Evolutionary conservation across 2,888 invertebrate genomes (phyloP), one percentile per base, ranked within the genome.

Genomic region (Halictus ligatus): DNA sequence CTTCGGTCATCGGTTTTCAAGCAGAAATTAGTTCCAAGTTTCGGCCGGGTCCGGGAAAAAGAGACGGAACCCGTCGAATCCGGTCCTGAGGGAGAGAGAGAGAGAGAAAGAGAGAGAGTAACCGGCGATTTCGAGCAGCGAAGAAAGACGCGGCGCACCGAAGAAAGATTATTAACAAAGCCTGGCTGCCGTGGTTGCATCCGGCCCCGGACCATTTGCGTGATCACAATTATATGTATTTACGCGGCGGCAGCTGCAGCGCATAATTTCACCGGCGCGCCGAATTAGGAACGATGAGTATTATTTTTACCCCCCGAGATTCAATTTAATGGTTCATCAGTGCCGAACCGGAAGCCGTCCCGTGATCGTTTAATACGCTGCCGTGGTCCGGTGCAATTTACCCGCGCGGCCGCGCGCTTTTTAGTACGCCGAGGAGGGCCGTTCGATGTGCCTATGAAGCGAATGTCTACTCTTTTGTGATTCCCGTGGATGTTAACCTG

Each of bases 211-310:
- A 80, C 73, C 84, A 76, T 67, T 83, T 75, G 73, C 77, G 78
- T 50, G 81, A 84, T 89, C 84, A 77, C 81, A 86, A 89, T 89
- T 88, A 83, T 50, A 80, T 73, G 76, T 78, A 78, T 88, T 86
- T 77, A 74, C 80, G 78, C 21, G 54, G 83, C 75, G n/a, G 58
- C 74, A 40, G 58, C 74, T 48, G 77, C 74, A 54, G 54, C 58
- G 40, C 69, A 54, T 60, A 73, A 80, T 74, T 84, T 77, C 74
- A 25, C 13, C 67, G 46, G 12, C 48, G 71, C 25, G 29, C 54
- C 77, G 87, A 88, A 81, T 89, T 81, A 89, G 78, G 67, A 80
- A 72, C 77, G 77, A 87, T 80, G 89, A 77, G 54, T 89, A 81
- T 81, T 75, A 81, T 80, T 84, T 87, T 73, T 50, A 64, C 15